Conservation (phyloP, 2,888 invertebrate species). For the Papilio gigon region DNA sequence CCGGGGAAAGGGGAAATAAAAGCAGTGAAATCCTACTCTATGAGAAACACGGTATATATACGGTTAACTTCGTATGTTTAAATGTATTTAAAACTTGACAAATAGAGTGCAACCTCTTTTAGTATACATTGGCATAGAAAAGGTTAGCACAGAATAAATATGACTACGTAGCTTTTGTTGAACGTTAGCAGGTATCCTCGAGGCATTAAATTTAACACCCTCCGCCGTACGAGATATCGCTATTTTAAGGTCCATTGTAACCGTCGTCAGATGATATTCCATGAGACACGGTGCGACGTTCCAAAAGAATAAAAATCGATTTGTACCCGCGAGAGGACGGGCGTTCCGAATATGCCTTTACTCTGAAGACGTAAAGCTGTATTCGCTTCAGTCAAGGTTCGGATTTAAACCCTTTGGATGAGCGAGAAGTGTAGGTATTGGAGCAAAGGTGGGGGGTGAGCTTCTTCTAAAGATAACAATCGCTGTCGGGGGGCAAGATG, state of each 20-base stretch:
- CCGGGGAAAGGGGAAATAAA: no score
- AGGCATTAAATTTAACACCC: slow-evolving; percentile 47
- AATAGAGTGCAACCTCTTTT: neutral
- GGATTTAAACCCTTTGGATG: slow-evolving; percentile 75
- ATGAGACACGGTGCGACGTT: slow-evolving; percentile 36
- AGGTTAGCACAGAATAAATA: neutral
- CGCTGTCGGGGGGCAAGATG: slow-evolving; percentile 64
- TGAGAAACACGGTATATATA: neutral
- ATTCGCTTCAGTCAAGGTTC: slow-evolving; percentile 48
- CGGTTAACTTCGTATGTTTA: neutral
- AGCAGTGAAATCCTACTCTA: neutral
- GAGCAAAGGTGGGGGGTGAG: slow-evolving; percentile 72
- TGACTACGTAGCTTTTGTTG: slow-evolving; percentile 1
- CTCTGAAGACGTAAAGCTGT: slow-evolving; percentile 52
- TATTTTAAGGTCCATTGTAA: slow-evolving; percentile 47
- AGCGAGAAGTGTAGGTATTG: slow-evolving; percentile 64
- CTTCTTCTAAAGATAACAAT: slow-evolving; percentile 77
- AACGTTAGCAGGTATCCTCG: slow-evolving; percentile 31
- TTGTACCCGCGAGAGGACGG: slow-evolving; percentile 46
- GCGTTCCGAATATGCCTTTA: slow-evolving; percentile 45
- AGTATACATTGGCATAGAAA: slow-evolving; percentile 9
- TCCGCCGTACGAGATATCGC: slow-evolving; percentile 44
- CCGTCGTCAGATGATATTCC: slow-evolving; percentile 40
- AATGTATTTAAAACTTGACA: no score
- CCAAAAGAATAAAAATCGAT: slow-evolving; percentile 57